Evolutionary conservation across 2,797 vertebrate species (phyloP).

Genomic region (Pelobates cultripes): DNA sequence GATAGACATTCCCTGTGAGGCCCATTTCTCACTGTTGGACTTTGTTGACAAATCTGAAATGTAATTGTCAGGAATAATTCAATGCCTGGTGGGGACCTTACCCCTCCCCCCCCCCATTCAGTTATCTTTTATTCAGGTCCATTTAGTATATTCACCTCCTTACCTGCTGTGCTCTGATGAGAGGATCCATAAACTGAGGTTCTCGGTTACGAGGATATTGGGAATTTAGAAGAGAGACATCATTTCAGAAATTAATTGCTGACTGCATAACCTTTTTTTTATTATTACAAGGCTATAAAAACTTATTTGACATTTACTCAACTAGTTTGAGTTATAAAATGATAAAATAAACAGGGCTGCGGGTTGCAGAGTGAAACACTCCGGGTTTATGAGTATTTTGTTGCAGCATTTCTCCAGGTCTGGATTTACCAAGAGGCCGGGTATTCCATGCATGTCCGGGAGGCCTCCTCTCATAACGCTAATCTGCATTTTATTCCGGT

Average conservation of each 20-base stretch:
- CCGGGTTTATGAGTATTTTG: too few species aligned
- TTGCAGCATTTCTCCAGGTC: too few species aligned
- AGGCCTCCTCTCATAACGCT: too few species aligned
- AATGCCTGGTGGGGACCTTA: background rate
- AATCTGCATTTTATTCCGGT: too few species aligned
- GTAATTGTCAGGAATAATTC: slow-evolving; percentile 28
- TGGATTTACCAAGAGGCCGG: too few species aligned
- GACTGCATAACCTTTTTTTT: background rate
- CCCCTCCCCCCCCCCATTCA: background rate
- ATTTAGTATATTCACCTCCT: background rate
- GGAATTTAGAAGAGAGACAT: background rate
- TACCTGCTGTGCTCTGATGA: too few species aligned
- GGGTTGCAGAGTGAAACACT: background rate
- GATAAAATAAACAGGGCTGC: background rate
- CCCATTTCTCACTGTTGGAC: slow-evolving; percentile 3
- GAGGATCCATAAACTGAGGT: background rate
- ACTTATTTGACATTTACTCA: background rate
- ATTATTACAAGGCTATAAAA: slow-evolving; percentile 10
- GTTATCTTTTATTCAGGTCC: background rate
- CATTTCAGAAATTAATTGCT: background rate
- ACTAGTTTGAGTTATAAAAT: background rate
- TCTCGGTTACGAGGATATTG: background rate
- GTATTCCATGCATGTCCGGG: too few species aligned
- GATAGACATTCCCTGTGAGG: background rate
- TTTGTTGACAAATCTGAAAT: background rate